These are phyloP conservation scores for Sus scrofa DNA, from an alignment of 2,113 vertebrate species.

Conservation along the genomic window T2T-Sscrofa CM000825.6:55994501-55995000, in stretches of 20 bases:
- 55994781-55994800: background rate
- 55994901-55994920: background rate
- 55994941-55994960: constrained; percentile 2
- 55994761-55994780: background rate
- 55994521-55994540: background rate
- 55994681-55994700: background rate
- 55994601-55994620: background rate
- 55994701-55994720: constrained; percentile 35
- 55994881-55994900: background rate
- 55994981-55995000: background rate
- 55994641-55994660: background rate
- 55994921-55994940: background rate
- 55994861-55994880: background rate
- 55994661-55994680: constrained; percentile 8
- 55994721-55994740: background rate
- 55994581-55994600: background rate
- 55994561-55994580: background rate
- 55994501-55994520: background rate
- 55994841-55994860: background rate
- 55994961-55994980: constrained; percentile 10
- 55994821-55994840: background rate
- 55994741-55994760: background rate
- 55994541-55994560: background rate
- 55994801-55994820: background rate
- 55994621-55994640: constrained; percentile 1